A percentile compares a stretch with the other conserved stretches of the same genome.
Evolutionary conservation across 2,888 invertebrate genomes (phyloP).

Genomic region (Yponomeuta cagnagella): DNA sequence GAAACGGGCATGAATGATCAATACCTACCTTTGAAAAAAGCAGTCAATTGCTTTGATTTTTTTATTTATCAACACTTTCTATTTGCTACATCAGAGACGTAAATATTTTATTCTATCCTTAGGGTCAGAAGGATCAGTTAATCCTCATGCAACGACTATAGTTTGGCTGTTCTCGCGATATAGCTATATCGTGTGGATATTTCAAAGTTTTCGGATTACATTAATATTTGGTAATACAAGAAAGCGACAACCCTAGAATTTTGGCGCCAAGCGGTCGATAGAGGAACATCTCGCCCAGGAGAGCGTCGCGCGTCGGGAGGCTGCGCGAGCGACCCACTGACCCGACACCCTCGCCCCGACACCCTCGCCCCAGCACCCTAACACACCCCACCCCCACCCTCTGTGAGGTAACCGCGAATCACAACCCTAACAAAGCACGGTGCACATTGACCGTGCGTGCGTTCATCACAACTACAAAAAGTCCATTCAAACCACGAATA

Average conservation of each 20-base stretch:
- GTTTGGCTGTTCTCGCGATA: neutral
- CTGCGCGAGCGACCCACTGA: slow-evolving; percentile 80
- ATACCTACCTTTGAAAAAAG: neutral
- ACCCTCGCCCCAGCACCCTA: slow-evolving; percentile 31
- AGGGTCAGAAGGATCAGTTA: neutral
- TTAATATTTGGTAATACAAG: neutral
- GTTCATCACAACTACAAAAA: slow-evolving; percentile 17
- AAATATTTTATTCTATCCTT: neutral
- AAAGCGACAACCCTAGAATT: slow-evolving; percentile 50
- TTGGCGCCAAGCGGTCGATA: slow-evolving; percentile 68
- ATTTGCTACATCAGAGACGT: neutral
- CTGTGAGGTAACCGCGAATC: slow-evolving; percentile 24
- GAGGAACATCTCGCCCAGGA: slow-evolving; percentile 66
- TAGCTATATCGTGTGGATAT: neutral
- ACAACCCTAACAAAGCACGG: slow-evolving; percentile 45
- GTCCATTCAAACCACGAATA: slow-evolving; percentile 5
- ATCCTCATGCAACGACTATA: neutral
- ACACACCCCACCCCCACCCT: slow-evolving; percentile 34
- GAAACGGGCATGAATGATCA: neutral
- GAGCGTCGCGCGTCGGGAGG: slow-evolving; percentile 49
- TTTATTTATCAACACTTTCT: neutral
- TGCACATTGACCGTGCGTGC: slow-evolving; percentile 29
- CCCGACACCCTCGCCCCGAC: slow-evolving; percentile 53
- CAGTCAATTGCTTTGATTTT: neutral
- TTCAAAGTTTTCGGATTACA: neutral